phyloP scores from a whole-genome alignment of 2,888 invertebrate species.

The Ochropleura plecta region DNA sequence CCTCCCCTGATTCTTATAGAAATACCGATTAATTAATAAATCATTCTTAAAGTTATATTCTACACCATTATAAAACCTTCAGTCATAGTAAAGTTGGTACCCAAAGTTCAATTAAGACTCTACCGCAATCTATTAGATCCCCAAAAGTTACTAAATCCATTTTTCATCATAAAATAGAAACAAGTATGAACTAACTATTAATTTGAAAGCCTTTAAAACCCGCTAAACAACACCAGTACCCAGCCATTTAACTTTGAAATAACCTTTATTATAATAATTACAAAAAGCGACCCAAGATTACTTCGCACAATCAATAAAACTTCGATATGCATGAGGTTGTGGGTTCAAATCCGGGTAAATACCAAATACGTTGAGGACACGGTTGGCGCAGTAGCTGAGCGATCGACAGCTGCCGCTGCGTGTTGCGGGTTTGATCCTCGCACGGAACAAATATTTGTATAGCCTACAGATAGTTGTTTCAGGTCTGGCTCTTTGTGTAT shows the following conservation, averaged over 20 bases:
- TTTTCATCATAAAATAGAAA: conserved; percentile 42
- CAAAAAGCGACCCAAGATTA: background rate
- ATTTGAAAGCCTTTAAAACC: conserved; percentile 48
- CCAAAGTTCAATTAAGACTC: conserved; percentile 12
- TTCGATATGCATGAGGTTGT: too few relatives aligned
- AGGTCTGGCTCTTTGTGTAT: too few relatives aligned
- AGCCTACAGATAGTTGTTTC: too few relatives aligned
- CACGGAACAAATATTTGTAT: too few relatives aligned
- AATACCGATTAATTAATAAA: too few relatives aligned
- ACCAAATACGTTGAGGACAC: too few relatives aligned
- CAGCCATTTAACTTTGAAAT: conserved; percentile 35
- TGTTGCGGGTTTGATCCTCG: too few relatives aligned
- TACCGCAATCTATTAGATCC: conserved; percentile 12
- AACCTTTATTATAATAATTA: background rate
- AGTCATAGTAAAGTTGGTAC: background rate
- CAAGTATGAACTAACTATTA: conserved; percentile 22
- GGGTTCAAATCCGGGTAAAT: too few relatives aligned
- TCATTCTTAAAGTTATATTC: background rate
- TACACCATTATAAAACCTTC: background rate
- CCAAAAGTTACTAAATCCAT: conserved; percentile 46
- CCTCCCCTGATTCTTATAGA: too few relatives aligned
- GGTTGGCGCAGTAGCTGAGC: too few relatives aligned
- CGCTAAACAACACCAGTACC: conserved; percentile 8
- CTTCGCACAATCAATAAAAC: too few relatives aligned
- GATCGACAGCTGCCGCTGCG: too few relatives aligned